Evolutionary conservation across 2,113 vertebrate genomes (phyloP), one percentile per base, ranked within the genome.

Genomic region (Anas platyrhynchos): DNA sequence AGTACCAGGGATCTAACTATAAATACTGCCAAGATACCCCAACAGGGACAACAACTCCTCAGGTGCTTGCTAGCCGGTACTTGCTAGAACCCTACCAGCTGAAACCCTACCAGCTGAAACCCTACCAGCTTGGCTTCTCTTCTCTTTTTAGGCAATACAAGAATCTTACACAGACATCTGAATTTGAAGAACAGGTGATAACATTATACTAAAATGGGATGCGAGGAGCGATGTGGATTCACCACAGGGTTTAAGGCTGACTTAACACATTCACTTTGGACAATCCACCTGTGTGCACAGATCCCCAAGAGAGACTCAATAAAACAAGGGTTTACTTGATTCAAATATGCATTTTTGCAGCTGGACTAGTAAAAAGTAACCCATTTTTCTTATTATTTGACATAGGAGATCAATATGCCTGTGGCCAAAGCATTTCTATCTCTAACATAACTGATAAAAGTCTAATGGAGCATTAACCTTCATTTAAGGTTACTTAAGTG

Each of bases 401-500:
- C 59, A 55, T 2, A 79, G 26, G 43, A 77, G 44, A 95, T 88
- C 78, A 79, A 73, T 80, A 58, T 68, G 75, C 34, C 54, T 10
- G 21, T 44, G 85, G 82, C 44, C 32, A 52, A 48, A 1, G 2
- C 48, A 32, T 34, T 91, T 84, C 48, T 76, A 41, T 11, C 71
- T 66, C 3, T 44, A 87, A 75, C 0, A 0, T 14, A 87, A 78
- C 62, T 89, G 67, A 72, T 72, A 78, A 67, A 81, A 58, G 26
- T 14, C 16, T 62, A 93, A 85, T 52, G 79, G 50, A 89, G 91
- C 44, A 79, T 76, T 76, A 89, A 54, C 48, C 78, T 87, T 87
- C 26, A 43, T 34, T 94, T 73, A 61, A 74, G 71, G 32, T 11
- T 86, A 44, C 52, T 80, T 76, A 95, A 89, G 62, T 89, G 74